These are phyloP conservation scores for Amblyopsis hoosieri DNA, from an alignment of 2,797 vertebrate species.

Conservation along the genomic window DNA sequence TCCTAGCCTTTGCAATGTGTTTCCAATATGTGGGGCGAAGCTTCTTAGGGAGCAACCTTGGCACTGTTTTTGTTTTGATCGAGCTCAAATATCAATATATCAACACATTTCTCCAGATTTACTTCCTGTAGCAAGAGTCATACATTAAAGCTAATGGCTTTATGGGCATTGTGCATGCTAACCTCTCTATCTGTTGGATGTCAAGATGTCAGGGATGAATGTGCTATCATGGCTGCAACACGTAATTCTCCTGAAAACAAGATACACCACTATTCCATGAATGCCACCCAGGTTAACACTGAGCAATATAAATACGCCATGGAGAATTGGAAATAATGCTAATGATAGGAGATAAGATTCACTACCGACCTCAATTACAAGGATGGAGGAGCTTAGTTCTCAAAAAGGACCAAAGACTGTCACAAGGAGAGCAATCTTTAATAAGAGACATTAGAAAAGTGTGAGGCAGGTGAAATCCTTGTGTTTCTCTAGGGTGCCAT, in stretches of 20 bases:
- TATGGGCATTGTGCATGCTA: slow-evolving; percentile 44
- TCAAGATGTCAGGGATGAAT: slow-evolving; percentile 66
- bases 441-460: slow-evolving; percentile 69
- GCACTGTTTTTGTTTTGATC: too few relatives aligned
- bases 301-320: slow-evolving; percentile 65
- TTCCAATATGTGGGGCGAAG: too few relatives aligned
- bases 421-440: slow-evolving; percentile 54
- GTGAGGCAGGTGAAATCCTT: slow-evolving; percentile 44
- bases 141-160: slow-evolving; percentile 26
- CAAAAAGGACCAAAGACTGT: slow-evolving; percentile 61
- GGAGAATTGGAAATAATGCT: slow-evolving; percentile 70
- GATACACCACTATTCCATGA: slow-evolving; percentile 51
- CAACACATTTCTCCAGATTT: too few relatives aligned
- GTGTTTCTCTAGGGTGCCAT: slow-evolving; percentile 47
- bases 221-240: slow-evolving; percentile 44
- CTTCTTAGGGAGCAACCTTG: too few relatives aligned
- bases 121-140: neutral
- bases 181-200: slow-evolving; percentile 43
- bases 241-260: slow-evolving; percentile 60
- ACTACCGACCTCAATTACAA: slow-evolving; percentile 77
- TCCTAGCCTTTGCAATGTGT: too few relatives aligned
- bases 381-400: slow-evolving; percentile 70
- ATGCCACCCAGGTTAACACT: slow-evolving; percentile 69
- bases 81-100: too few relatives aligned
- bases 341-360: slow-evolving; percentile 82